Base-by-base conservation (phyloP, 2,797 vertebrate genomes). In the Aldrovandia affinis region DNA sequence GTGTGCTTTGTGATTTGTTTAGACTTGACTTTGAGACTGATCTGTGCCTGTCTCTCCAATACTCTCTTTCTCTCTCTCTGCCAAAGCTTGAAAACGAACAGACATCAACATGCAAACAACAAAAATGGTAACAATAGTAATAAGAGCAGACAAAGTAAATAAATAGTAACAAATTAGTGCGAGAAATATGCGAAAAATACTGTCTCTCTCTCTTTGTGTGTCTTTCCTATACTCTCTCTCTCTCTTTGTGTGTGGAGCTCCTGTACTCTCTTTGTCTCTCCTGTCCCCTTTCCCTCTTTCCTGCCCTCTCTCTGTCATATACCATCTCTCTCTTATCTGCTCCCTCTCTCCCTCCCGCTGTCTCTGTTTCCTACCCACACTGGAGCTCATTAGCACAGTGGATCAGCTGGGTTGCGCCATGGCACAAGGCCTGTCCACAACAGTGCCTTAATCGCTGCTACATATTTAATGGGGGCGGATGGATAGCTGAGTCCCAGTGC, bases 191-290 rank as follows among this genome's bases (percentile, higher is more conserved):
- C n/a, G n/a, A n/a, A n/a, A n/a, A n/a, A n/a, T n/a, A n/a, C 88
- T 84, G 85, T 89, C 82, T 83, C 87, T 86, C 88, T 59, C 25
- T 84, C 80, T 36, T 5, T 12, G 44, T 63, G 75, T 6, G n/a
- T 89, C 92, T 91, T 92, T 93, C 89, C 92, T 85, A 84, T 90
- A 6, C 6, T 0, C 47, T 50, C 47, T 50, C 6, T 50, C 6
- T 50, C 47, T 50, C 6, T 50, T 6, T 12, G 12, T 50, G 47
- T 50, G 6, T 50, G 47, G n/a, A 63, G n/a, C 59, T 63, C 30
- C 28, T 68, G 30, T 33, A 68, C 28, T 3, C 68, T n/a, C 14
- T 36, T 3, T 20, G 18, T 57, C 55, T 57, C 55, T 3, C 55
- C 55, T 20, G 2, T 20, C 18, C 25, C 59, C 25, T 28, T 25